These are phyloP conservation scores for Coregonus sp. DNA, from an alignment of 2,797 vertebrate genomes.

Conservation along the genomic window DNA sequence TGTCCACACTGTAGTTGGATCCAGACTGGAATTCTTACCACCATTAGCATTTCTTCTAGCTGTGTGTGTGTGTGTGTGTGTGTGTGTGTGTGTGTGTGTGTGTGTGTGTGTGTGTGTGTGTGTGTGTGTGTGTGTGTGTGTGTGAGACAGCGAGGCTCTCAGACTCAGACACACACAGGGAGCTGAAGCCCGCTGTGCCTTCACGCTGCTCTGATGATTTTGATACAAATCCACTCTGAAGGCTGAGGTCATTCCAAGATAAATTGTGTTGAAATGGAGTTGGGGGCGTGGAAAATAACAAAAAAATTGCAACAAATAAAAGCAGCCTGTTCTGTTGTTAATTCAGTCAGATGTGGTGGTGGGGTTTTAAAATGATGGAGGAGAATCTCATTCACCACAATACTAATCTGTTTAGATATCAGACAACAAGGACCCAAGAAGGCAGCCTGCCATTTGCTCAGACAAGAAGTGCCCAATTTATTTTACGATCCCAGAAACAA, in stretches of 20 bases:
- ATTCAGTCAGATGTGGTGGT: background rate
- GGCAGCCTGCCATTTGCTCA: background rate
- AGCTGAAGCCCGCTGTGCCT: conserved; percentile 41
- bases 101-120: background rate
- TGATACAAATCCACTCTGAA: conserved; percentile 58
- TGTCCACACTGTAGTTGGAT: conserved; percentile 29
- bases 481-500: background rate
- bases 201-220: conserved; percentile 45
- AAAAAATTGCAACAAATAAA: conserved; percentile 23
- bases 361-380: background rate
- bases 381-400: conserved; percentile 2
- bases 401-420: conserved; percentile 14
- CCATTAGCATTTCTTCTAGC: conserved; percentile 39
- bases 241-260: conserved; percentile 42
- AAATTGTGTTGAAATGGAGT: conserved; percentile 40
- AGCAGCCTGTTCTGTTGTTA: conserved; percentile 24
- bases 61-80: background rate
- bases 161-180: conserved; percentile 13
- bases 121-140: background rate
- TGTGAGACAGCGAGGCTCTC: background rate
- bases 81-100: no score
- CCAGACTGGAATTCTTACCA: conserved; percentile 32
- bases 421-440: background rate
- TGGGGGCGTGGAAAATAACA: conserved; percentile 27
- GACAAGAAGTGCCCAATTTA: background rate